Base-by-base conservation (phyloP, 2,888 invertebrate genomes). In the Chirona hameri region DNA sequence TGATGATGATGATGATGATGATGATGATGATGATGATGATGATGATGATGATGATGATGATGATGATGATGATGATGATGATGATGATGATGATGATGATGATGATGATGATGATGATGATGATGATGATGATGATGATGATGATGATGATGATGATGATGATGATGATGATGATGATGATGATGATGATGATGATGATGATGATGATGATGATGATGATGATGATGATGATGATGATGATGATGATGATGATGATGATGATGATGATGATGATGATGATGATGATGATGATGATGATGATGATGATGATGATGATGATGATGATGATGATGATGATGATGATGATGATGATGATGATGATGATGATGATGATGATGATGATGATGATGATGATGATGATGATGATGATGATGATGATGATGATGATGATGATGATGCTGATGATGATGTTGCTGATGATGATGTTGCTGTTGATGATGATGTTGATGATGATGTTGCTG, bases 1-100 rank as follows among this genome's bases (percentile, higher is more conserved):
- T 65, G 65, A 65, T 65, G 65, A 65, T 65, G 65, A 65, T 65
- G 65, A n/a, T 65, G 65, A n/a, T 65, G 65, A n/a, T 65, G 65
- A n/a, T 65, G 65, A n/a, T 65, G 65, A n/a, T 65, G 65, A n/a
- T 65, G 65, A n/a, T 65, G 65, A n/a, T 65, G 65, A n/a, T 65
- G 65, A n/a, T 65, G 65, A n/a, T 65, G 65, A n/a, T 65, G 65
- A n/a, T 65, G 65, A n/a, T 65, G 65, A n/a, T 65, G 65, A n/a
- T 65, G 65, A n/a, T 65, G 65, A n/a, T 65, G 65, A n/a, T 65
- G 65, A n/a, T 65, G 65, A n/a, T 65, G 65, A n/a, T 65, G 65
- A n/a, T 65, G 65, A n/a, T 65, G 65, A n/a, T 65, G 65, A n/a
- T 65, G 65, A n/a, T 65, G 65, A n/a, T 65, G 65, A n/a, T 65